phyloP scores from a whole-genome alignment of 2,888 invertebrate genomes.

The Calephelis perditalis region DNA sequence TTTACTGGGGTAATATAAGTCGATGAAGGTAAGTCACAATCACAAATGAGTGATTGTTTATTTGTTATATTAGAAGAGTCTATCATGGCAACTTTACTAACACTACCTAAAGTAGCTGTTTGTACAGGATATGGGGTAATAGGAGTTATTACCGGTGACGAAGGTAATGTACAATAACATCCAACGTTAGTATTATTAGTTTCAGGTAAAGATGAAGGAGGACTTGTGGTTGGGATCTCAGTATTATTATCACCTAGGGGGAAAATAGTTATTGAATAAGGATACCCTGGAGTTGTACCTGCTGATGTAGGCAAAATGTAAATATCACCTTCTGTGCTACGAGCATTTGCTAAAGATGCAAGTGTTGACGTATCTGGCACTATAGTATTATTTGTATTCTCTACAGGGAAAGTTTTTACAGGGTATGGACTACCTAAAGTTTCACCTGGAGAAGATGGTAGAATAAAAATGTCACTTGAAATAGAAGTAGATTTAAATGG shows the following conservation, averaged over 20 bases:
- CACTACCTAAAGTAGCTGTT: neutral
- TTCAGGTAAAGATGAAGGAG: neutral
- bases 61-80: neutral
- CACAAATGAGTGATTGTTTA: neutral
- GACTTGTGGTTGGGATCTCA: neutral
- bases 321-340: too few species aligned
- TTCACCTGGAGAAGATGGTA: neutral
- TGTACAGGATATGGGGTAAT: neutral
- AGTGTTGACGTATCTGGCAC: too few species aligned
- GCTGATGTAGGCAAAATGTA: too few species aligned
- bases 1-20: conserved; percentile 1
- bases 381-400: neutral
- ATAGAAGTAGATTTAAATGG: neutral
- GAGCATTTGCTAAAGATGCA: too few species aligned
- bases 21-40: neutral
- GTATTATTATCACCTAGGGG: neutral
- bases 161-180: neutral
- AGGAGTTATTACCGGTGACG: neutral
- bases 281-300: neutral
- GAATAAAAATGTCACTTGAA: neutral
- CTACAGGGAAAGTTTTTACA: neutral
- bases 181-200: neutral
- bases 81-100: neutral
- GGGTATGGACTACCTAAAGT: neutral
- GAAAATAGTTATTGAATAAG: neutral